Evolutionary conservation across 2,797 vertebrate genomes (phyloP).

Genomic region (Furcifer pardalis): DNA sequence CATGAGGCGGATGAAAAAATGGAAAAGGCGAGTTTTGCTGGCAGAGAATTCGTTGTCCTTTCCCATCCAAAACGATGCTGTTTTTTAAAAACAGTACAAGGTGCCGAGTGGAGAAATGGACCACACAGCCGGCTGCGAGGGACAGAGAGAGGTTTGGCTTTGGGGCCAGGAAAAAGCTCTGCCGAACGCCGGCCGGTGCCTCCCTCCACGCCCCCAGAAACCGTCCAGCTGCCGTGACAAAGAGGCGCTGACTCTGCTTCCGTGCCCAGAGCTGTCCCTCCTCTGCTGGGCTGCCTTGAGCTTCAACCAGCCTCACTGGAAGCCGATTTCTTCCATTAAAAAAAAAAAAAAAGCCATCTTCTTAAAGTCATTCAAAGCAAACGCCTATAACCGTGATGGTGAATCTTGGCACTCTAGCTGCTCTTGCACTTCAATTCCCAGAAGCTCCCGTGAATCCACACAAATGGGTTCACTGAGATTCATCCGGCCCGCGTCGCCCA

Average conservation of each 20-base stretch:
- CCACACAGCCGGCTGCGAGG: constrained; percentile 2
- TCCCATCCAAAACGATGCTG: not conserved
- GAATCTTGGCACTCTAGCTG: too few relatives aligned
- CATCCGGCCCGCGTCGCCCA: too few relatives aligned
- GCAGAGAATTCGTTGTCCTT: not conserved
- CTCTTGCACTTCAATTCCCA: too few relatives aligned
- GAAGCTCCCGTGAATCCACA: too few relatives aligned
- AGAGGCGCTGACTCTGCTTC: not conserved
- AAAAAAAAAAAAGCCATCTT: not conserved
- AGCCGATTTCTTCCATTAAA: not conserved
- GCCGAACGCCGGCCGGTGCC: not conserved
- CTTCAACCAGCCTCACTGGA: not conserved
- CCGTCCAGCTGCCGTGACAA: fast-evolving
- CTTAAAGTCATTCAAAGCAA: constrained; percentile 64
- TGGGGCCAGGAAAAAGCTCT: not conserved
- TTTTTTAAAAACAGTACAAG: not conserved
- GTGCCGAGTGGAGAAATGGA: constrained; percentile 1
- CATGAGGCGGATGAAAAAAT: not conserved
- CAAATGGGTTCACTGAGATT: too few relatives aligned
- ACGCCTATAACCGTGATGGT: too few relatives aligned
- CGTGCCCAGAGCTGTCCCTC: too few relatives aligned
- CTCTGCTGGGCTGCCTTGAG: too few relatives aligned
- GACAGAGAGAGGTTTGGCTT: not conserved
- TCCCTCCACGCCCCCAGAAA: not conserved
- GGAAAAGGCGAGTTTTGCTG: not conserved